These are phyloP conservation scores for Chelonoidis abingdonii DNA, from an alignment of 2,113 vertebrate genomes.

Conservation along the genomic window DNA sequence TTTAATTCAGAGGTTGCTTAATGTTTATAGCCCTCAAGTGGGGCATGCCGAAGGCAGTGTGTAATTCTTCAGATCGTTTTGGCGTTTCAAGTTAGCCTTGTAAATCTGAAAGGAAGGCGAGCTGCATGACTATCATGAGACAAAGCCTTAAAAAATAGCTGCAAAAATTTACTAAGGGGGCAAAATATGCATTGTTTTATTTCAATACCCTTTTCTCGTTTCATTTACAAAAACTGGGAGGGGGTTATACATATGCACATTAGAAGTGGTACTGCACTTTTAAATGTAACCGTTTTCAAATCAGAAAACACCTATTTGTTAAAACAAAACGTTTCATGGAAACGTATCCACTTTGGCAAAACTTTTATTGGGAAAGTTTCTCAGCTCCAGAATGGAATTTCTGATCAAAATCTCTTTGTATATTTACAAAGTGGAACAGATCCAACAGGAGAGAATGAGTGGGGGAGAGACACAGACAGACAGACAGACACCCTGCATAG, in stretches of 20 bases:
- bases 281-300: background rate
- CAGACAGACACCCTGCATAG: background rate
- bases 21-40: background rate
- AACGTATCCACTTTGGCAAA: background rate
- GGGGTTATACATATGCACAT: background rate
- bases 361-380: background rate
- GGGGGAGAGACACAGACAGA: background rate
- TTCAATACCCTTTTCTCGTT: background rate
- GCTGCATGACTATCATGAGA: background rate
- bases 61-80: background rate
- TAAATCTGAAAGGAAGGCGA: background rate
- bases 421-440: background rate
- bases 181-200: background rate
- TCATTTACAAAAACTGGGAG: background rate
- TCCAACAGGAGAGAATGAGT: background rate
- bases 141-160: background rate
- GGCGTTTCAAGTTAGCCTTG: background rate
- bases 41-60: accelerated
- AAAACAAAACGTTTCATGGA: background rate
- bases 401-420: background rate
- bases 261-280: background rate
- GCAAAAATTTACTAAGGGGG: background rate
- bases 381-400: background rate
- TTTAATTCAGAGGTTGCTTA: background rate
- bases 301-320: background rate